A percentile compares a stretch with the other conserved stretches of the same genome.
Conservation (phyloP, 2,113 vertebrate genomes). For the Naja naja region DNA sequence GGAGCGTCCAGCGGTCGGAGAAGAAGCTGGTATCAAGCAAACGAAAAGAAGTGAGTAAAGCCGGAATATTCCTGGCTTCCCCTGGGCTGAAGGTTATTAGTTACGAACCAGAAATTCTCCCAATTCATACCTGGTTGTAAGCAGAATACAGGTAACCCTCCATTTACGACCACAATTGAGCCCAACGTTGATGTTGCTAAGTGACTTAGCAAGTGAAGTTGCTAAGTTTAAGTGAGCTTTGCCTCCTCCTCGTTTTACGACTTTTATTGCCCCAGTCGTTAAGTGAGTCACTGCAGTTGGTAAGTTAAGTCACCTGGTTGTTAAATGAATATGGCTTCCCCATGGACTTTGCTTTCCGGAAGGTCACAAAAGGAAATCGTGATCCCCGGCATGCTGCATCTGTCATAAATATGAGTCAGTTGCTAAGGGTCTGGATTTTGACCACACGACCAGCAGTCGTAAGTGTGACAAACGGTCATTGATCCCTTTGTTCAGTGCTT, state of each 20-base stretch:
- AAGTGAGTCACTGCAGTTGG: too few relatives aligned
- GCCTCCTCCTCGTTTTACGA: neutral
- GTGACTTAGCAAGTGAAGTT: too few relatives aligned
- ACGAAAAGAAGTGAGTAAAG: slow-evolving; percentile 84
- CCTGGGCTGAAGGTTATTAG: neutral
- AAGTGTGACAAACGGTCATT: neutral
- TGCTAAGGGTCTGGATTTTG: neutral
- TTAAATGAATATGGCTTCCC: neutral
- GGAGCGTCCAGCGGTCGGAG: slow-evolving; percentile 80
- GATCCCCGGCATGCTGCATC: neutral
- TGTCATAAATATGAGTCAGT: neutral
- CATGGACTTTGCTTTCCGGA: neutral
- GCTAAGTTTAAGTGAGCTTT: neutral
- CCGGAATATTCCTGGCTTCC: neutral
- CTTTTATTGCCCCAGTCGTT: neutral
- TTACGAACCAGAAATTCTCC: neutral
- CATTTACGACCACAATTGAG: rapidly evolving
- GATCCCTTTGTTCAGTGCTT: neutral
- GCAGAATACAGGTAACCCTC: neutral
- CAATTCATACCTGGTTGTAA: neutral
- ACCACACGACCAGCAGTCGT: rapidly evolving
- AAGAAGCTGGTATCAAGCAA: slow-evolving; percentile 92
- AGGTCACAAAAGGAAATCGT: neutral
- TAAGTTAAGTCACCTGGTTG: too few relatives aligned
- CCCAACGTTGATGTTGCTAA: neutral